Evolutionary conservation across 2,113 vertebrate genomes (phyloP), one percentile per base, ranked within the genome.

Genomic region (Sinocyclocheilus grahami): DNA sequence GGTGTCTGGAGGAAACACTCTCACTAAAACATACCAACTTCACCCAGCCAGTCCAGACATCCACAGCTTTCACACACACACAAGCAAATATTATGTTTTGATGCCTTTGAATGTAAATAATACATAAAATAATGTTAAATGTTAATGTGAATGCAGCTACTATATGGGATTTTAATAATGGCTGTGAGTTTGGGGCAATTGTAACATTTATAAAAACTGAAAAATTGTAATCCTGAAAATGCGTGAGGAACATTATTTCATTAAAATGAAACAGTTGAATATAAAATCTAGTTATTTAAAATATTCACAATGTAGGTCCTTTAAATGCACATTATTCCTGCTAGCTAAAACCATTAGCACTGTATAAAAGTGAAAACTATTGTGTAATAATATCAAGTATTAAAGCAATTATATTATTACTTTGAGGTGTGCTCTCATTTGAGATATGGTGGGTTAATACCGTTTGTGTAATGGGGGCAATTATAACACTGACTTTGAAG

Each of bases 401-500:
- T 75, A 24, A 48, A 75, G 11, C 72, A 75, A n/a, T 75, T 48
- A 75, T 46, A n/a, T n/a, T 63, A n/a, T 42, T n/a, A 74, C 39
- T 46, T 39, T 39, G 18, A 72, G 69, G 9, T 72, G 33, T 39
- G 33, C 33, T 39, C 37, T 42, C 3, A 22, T 72, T 72, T 72
- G 33, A 72, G 69, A 72, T 72, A 22, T 10, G 5, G 9, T 72
- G 33, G 18, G 69, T 3, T 72, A 22, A 11, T 72, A 72, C 33
- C 37, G 42, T 72, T 42, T 22, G 69, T 42, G 33, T 72, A 72
- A 72, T 69, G 14, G 30, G 30, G 7, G 16, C 67, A 69, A 69
- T 69, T 69, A 69, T 20, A 69, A 69, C 30, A 69, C 67, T n/a
- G 55, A 60, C 1, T 33, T 7, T 37, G 67, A 18, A 18, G 16